Percentiles rank a stretch among this genome's conserved stretches.
Conservation (phyloP, 2,888 invertebrate genomes). For the Pachydiplax longipennis region DNA sequence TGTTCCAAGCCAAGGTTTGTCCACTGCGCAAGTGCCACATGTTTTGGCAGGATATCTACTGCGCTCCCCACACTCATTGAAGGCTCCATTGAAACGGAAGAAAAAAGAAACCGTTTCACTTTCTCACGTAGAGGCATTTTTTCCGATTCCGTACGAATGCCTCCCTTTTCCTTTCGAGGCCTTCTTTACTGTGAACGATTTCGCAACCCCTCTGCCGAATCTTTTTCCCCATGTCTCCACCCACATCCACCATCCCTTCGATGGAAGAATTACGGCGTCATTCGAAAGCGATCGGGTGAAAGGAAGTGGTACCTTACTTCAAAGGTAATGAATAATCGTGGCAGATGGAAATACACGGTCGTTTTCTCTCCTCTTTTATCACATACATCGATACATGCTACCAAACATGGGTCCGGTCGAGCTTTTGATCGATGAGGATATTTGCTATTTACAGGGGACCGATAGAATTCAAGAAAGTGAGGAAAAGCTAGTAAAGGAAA, state of each 20-base stretch:
- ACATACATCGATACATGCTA: too few species aligned
- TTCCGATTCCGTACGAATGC: neutral
- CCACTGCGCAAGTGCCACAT: too few species aligned
- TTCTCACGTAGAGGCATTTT: neutral
- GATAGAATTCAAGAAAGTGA: too few species aligned
- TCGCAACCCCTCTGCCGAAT: neutral
- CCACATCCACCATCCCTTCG: neutral
- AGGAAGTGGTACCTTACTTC: neutral
- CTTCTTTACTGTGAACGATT: neutral
- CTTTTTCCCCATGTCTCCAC: neutral
- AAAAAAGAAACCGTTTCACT: neutral
- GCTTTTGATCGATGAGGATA: too few species aligned
- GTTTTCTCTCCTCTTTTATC: too few species aligned
- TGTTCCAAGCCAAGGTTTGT: too few species aligned
- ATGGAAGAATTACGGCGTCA: neutral
- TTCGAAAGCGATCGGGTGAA: neutral
- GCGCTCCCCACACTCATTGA: neutral
- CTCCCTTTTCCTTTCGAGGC: neutral
- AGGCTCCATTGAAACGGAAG: neutral
- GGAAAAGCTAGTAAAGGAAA: too few species aligned
- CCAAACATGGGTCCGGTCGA: too few species aligned
- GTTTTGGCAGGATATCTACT: neutral
- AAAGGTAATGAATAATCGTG: neutral
- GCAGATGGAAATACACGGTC: neutral
- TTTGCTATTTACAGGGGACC: too few species aligned